A percentile compares a stretch with the other conserved stretches of the same genome.
Evolutionary conservation across 2,888 invertebrate genomes (phyloP).

Genomic region (Dioctria rufipes): DNA sequence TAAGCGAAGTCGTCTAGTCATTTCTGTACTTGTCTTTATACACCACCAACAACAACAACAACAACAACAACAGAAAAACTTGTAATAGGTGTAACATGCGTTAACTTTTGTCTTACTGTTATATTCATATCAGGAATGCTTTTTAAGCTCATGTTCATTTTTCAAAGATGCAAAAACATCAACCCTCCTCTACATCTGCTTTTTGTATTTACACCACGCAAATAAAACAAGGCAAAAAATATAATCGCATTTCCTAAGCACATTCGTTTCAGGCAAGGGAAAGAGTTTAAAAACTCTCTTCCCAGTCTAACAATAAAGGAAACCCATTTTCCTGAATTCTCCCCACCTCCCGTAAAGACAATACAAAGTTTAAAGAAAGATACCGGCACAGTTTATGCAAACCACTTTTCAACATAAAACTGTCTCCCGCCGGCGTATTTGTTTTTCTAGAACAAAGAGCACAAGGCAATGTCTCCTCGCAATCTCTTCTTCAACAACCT

Average conservation of each 20-base stretch:
- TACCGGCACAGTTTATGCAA: conserved; percentile 50
- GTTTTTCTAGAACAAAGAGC: conserved; percentile 46
- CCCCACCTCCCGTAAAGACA: conserved; percentile 7
- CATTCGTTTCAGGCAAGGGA: conserved; percentile 7
- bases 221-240: conserved; percentile 28
- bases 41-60: background rate
- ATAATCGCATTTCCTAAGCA: conserved; percentile 46
- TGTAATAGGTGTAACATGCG: conserved; percentile 27
- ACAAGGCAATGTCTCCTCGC: conserved; percentile 33
- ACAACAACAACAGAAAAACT: background rate
- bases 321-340: conserved; percentile 26
- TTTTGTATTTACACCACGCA: conserved; percentile 11
- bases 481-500: conserved; percentile 33
- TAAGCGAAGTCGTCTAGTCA: background rate
- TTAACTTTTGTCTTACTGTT: conserved; percentile 18
- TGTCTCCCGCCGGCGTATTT: conserved; percentile 49
- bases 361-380: conserved; percentile 40
- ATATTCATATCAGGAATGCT: background rate
- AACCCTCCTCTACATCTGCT: conserved; percentile 8
- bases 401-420: conserved; percentile 51
- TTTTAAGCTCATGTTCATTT: conserved; percentile 3
- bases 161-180: conserved; percentile 19
- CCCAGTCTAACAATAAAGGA: conserved; percentile 17
- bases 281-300: conserved; percentile 25
- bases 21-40: background rate